Evolutionary conservation across 2,888 invertebrate genomes (phyloP).

Genomic region (Ferdinandea cuprea): DNA sequence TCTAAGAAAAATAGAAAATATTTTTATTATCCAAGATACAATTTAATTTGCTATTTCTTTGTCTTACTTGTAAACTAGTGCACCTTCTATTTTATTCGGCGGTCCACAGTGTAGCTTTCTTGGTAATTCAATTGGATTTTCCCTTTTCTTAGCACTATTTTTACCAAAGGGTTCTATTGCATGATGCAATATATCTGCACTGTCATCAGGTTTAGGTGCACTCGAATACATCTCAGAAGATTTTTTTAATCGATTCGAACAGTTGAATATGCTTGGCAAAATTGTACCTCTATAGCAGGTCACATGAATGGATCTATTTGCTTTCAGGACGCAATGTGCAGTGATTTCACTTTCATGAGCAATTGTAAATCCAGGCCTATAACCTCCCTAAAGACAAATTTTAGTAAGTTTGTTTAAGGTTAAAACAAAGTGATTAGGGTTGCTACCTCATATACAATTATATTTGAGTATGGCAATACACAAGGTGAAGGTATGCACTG

Average conservation of each 20-base stretch:
- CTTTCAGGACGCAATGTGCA: conserved; percentile 87
- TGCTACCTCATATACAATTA: conserved; percentile 81
- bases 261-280: conserved; percentile 80
- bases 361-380: conserved; percentile 90
- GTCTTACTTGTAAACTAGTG: conserved; percentile 86
- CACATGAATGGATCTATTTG: conserved; percentile 83
- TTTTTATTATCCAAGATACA: neutral
- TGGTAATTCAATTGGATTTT: conserved; percentile 75
- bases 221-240: conserved; percentile 80
- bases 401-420: neutral
- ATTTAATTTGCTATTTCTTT: neutral
- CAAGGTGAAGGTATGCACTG: conserved; percentile 88
- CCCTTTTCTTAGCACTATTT: conserved; percentile 77
- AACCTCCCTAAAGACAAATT: conserved; percentile 85
- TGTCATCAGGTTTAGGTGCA: conserved; percentile 74
- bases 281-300: conserved; percentile 80
- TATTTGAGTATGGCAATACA: conserved; percentile 80
- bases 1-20: neutral
- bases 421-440: conserved; percentile 10
- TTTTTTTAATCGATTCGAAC: conserved; percentile 80
- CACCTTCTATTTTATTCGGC: conserved; percentile 88
- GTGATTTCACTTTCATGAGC: conserved; percentile 91
- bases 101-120: conserved; percentile 79
- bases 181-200: conserved; percentile 72
- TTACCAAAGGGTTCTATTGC: conserved; percentile 77